Percentiles rank a stretch among this genome's conserved stretches.
Evolutionary conservation across 2,113 vertebrate genomes (phyloP).

Genomic region (Megaceryle torquata): DNA sequence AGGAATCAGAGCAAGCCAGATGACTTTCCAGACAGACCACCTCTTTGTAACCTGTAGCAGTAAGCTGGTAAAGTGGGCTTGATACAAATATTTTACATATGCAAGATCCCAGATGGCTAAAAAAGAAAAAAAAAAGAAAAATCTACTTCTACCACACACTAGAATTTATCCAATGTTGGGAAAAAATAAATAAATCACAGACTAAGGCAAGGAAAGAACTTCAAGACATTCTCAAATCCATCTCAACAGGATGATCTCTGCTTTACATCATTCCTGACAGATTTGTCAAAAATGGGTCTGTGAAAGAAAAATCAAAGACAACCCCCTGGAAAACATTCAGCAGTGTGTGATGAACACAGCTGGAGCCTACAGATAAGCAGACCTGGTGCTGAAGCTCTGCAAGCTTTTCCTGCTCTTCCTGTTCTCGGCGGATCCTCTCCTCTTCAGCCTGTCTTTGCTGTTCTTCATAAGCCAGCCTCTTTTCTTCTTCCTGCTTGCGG

Average conservation of each 20-base stretch:
- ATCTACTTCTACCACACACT: not conserved
- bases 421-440: constrained; percentile 69
- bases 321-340: not conserved
- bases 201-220: not conserved
- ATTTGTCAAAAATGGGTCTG: not conserved
- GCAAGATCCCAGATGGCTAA: not conserved
- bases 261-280: not conserved
- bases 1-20: not conserved
- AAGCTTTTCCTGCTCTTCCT: constrained; percentile 79
- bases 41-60: not conserved
- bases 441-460: constrained; percentile 73
- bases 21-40: not conserved
- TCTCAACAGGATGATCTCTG: not conserved
- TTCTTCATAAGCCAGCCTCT: constrained; percentile 71
- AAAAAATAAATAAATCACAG: not conserved
- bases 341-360: not conserved
- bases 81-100: not conserved
- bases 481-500: constrained; percentile 71
- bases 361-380: not conserved
- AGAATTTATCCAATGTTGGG: not conserved
- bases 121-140: not conserved
- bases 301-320: not conserved
- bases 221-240: not conserved
- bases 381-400: constrained; percentile 82
- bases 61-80: not conserved